These are phyloP conservation scores for Lepas anatifera DNA, from an alignment of 2,888 invertebrate species.

Conservation along the genomic window DNA sequence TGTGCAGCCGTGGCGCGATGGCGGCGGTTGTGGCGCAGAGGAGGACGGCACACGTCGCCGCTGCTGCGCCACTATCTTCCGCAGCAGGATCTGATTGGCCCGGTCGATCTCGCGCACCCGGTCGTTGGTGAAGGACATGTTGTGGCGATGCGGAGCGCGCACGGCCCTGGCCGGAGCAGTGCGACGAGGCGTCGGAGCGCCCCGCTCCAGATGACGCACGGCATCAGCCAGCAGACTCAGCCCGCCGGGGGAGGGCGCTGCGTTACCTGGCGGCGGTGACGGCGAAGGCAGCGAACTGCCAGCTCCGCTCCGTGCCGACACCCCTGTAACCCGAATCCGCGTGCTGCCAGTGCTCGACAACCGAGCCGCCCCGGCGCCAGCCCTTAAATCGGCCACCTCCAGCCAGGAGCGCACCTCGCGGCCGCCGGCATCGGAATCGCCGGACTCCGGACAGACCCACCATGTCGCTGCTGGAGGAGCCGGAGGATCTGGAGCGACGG, in stretches of 20 bases:
- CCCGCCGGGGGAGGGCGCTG: no score
- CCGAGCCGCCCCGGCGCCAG: no score
- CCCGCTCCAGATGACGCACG: not conserved
- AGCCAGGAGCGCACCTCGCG: not conserved
- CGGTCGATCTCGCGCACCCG: conserved; percentile 37
- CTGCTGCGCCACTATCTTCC: conserved; percentile 33
- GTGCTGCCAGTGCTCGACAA: no score
- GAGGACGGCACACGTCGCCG: not conserved
- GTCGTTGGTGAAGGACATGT: conserved; percentile 38
- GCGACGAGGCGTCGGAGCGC: not conserved
- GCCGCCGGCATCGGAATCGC: not conserved
- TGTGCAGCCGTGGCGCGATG: no score
- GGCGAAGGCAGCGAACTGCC: no score
- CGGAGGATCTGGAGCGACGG: not conserved
- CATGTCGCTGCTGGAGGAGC: not conserved
- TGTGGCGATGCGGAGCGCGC: conserved; percentile 27
- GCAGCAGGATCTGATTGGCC: conserved; percentile 37
- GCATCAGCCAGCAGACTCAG: not conserved
- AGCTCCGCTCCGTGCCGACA: no score
- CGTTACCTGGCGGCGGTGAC: no score
- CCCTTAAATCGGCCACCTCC: no score
- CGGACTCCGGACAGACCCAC: not conserved
- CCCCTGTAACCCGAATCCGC: no score
- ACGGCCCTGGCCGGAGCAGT: not conserved
- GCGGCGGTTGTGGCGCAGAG: no score